Evolutionary conservation across 2,888 invertebrate genomes (phyloP), one percentile per base, ranked within the genome.

Genomic region (Pyrrhosoma nymphula): DNA sequence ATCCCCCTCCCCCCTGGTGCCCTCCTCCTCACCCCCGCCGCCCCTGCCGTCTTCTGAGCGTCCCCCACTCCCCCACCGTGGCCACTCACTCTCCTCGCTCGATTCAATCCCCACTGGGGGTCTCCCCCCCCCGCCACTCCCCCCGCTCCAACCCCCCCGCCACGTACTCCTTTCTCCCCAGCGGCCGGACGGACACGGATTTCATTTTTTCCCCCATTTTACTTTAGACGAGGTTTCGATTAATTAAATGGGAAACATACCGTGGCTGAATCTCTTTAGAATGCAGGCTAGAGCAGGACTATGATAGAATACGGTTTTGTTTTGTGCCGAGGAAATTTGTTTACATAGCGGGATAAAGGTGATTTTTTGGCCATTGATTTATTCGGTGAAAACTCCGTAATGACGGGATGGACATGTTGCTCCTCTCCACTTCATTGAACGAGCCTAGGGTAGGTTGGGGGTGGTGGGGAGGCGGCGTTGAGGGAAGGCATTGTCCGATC

Each of bases 191-290:
- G 69, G 75, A 93, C 35, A 12, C 16, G 75, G 55, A n/a, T 93
- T 91, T 75, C 69, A 47, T 47, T 93, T 69, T 93, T 63, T 63
- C 26, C 3, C 14, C 26, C 39, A 69, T 69, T 93, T 93, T 93
- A 47, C 35, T 69, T 47, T 69, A 63, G 60, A 47, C 39, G 93
- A 75, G 63, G 63, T 63, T 69, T 93, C 69, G 93, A 93, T 93
- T 93, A 93, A 93, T 93, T 93, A 93, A 93, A 93, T 93, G 93
- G 93, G 93, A 93, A 93, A 93, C 93, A 69, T 69, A 69, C 75
- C 75, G 93, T 35, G 63, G 69, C 55, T 56, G 93, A 93, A 69
- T 93, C 93, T 47, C 93, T 93, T 93, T 47, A 75, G 69, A 69
- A n/a, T 75, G 93, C 93, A 55, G 47, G 56, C 63, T 16, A 16